Base-by-base conservation (phyloP, 2,888 invertebrate genomes). In the Melikaiella ostensackeni region DNA sequence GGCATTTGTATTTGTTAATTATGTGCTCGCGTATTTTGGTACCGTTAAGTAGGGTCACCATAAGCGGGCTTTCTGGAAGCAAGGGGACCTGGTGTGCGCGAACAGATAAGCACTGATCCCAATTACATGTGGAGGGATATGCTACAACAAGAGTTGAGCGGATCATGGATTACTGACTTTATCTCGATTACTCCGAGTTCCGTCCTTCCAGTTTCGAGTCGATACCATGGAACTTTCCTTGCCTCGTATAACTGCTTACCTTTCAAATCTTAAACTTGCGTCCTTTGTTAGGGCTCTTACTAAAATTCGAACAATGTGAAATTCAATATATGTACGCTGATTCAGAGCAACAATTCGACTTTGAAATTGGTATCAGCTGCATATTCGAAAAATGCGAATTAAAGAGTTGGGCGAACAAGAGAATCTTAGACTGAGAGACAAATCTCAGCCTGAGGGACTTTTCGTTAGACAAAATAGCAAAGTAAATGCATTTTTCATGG, bases 131-230 rank as follows among this genome's bases (percentile, higher is more conserved):
- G 84, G 86, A 85, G 86, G 84, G 84, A 86, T 59, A 86, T 85
- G 81, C 81, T 86, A 87, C 82, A 79, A 81, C 75, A 87, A 85
- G 81, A 82, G 85, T 83, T 86, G 87, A 90, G 89, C 89, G 90
- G 89, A 89, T 90, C 89, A 88, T 84, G 88, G 89, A 89, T 90
- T 90, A 90, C 89, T 89, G 90, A 90, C 89, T 89, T 85, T 86
- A 82, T 85, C 84, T 83, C 86, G 88, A 85, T 86, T 85, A 84
- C 79, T 33, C n/a, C 6, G 16, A 21, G 70, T 21, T 21, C 50
- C 30, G 27, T 50, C 70, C 9, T 66, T 50, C 30, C 50, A 50
- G 33, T 19, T 11, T 16, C n/a, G n/a, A 21, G 33, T 50, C 70
- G 50, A 70, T 70, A 70, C 27, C 3, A 55, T 9, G 11, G n/a